Base-by-base conservation (phyloP, 2,888 invertebrate species). In the Erebia palarica region DNA sequence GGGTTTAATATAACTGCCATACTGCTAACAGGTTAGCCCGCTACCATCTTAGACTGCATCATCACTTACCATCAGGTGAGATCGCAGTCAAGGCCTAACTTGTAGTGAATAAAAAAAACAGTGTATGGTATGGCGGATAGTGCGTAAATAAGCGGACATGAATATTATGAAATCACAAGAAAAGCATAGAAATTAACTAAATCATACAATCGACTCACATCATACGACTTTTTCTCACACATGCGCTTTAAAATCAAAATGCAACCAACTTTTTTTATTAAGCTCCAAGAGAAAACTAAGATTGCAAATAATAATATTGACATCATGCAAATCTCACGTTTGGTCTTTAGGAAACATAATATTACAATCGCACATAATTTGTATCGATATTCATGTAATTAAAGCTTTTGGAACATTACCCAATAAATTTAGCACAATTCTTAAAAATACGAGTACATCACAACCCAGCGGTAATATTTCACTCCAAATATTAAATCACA, bases 361-460 rank as follows among this genome's bases (percentile, higher is more conserved):
- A 82, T 86, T 78, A 87, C 79, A 84, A 77, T 82, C 66, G 82
- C 82, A 84, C 78, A 83, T 84, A 79, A 79, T 36, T 49, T 49
- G 27, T 49, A 59, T 47, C 58, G 59, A 49, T 57, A 49, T 21
- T 57, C 42, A 65, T 57, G 75, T 79, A 81, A 59, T 42, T 73
- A 65, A 71, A 88, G 86, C 87, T 82, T 79, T 75, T 73, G 72
- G 73, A 75, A 85, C 83, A 88, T 87, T 87, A 92, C 93, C 93
- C 93, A 93, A 93, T 93, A 93, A 93, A 93, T 93, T 93, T 92
- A 93, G 91, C 91, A 85, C 84, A 86, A 80, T 78, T 81, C 90
- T 90, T 91, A 90, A 86, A 86, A 86, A 83, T 88, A 90, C 78
- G 79, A 53, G 7, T 55, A 71, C 59, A 61, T 66, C 74, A 71